Evolutionary conservation across 2,113 vertebrate species (phyloP).

Genomic region (Felis catus): DNA sequence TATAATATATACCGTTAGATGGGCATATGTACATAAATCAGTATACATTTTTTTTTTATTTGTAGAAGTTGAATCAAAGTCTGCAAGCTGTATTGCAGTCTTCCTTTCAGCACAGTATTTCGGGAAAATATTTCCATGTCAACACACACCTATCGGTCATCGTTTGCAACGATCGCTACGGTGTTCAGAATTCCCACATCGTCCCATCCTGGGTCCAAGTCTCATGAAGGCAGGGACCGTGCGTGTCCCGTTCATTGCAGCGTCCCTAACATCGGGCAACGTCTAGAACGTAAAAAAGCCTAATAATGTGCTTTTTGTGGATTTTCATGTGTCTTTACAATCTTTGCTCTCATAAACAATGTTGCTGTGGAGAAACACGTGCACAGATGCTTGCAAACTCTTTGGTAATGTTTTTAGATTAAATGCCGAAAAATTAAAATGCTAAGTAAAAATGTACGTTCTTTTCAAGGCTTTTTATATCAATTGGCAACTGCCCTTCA

Average conservation of each 20-base stretch:
- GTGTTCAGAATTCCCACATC: background rate
- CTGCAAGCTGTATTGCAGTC: background rate
- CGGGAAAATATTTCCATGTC: background rate
- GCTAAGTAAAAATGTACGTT: background rate
- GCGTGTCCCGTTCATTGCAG: background rate
- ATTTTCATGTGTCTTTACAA: background rate
- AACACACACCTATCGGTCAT: background rate
- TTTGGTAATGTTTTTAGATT: background rate
- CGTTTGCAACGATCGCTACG: background rate
- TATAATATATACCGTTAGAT: background rate
- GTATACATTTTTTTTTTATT: background rate
- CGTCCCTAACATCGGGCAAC: background rate
- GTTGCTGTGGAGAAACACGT: background rate
- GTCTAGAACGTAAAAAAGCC: background rate
- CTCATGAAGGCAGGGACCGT: background rate
- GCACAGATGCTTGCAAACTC: background rate
- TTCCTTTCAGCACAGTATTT: background rate
- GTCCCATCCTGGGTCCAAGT: background rate
- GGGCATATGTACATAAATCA: background rate
- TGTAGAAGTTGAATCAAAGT: background rate
- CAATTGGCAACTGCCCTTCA: background rate
- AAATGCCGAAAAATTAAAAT: background rate
- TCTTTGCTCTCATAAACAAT: background rate
- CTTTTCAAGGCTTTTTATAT: background rate
- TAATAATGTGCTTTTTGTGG: background rate